Evolutionary conservation across 2,888 invertebrate species (phyloP), one percentile per base, ranked within the genome.

Genomic region (Thera obeliscata): DNA sequence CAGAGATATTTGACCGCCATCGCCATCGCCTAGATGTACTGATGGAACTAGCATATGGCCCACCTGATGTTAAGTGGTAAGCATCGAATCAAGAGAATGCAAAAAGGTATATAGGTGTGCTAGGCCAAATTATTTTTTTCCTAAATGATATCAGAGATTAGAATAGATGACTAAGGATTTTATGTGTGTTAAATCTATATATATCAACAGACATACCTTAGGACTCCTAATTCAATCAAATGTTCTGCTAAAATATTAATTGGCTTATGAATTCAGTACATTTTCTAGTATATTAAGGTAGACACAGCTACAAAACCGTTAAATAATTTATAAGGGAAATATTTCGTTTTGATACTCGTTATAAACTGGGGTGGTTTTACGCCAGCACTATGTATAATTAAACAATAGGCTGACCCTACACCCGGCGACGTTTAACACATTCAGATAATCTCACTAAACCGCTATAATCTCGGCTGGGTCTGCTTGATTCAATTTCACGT

Each of bases 381-480:
- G 74, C 80, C 76, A 73, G 86, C 87, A 87, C 88, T 89, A 87
- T 88, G 85, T 88, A 82, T 88, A 88, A 92, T 92, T 90, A 91
- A 91, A 90, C 88, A 90, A 90, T 86, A 83, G 84, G 71, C 81
- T 84, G 85, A 86, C 85, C 86, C 86, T 65, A 76, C 83, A 79
- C 86, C 87, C 87, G 82, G 85, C 86, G 81, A 85, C 88, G 85
- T 86, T 90, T 87, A 91, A 91, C 92, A 91, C 90, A 90, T 89
- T 88, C 86, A 84, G 87, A 88, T 93, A 91, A 92, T 92, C 91
- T 90, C 85, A 84, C 87, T 86, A 85, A 90, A 91, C 88, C 90
- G 87, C 85, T 82, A 85, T 90, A 90, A 91, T 91, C 91, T 88
- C 84, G 82, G 84, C 83, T 85, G 78, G 87, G 86, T 87, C 85